These are phyloP conservation scores for Ctenopoma kingsleyae DNA, from an alignment of 2,797 vertebrate species.

Conservation along the genomic window DNA sequence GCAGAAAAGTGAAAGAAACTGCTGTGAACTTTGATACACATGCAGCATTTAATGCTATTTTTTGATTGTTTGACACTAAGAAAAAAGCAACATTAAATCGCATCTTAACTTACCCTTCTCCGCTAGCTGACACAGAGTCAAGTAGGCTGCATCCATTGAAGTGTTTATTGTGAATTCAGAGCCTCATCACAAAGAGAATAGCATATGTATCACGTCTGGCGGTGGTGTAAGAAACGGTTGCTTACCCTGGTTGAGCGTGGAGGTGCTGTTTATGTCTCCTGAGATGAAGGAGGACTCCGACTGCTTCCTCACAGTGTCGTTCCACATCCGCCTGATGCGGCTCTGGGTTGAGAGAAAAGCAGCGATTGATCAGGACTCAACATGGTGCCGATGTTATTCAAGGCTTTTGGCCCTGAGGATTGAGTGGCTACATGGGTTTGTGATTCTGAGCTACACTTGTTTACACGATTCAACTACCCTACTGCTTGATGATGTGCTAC, in stretches of 20 bases:
- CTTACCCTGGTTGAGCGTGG: slow-evolving; percentile 99
- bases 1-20: slow-evolving; percentile 16
- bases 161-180: slow-evolving; percentile 64
- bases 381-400: slow-evolving; percentile 45
- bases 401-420: slow-evolving; percentile 39
- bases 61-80: slow-evolving; percentile 41
- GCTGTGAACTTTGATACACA: slow-evolving; percentile 39
- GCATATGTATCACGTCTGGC: slow-evolving; percentile 44
- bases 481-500: slow-evolving; percentile 38
- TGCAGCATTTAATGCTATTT: slow-evolving; percentile 43
- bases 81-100: slow-evolving; percentile 49
- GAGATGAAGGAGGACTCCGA: slow-evolving; percentile 99
- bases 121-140: slow-evolving; percentile 36
- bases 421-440: slow-evolving; percentile 44
- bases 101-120: slow-evolving; percentile 37
- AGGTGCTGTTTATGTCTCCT: slow-evolving; percentile 99
- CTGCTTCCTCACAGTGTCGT: slow-evolving; percentile 99
- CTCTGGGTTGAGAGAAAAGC: slow-evolving; percentile 85
- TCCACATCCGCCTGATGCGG: slow-evolving; percentile 99
- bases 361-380: slow-evolving; percentile 69
- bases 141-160: slow-evolving; percentile 53
- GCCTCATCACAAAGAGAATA: slow-evolving; percentile 66
- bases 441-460: slow-evolving; percentile 36
- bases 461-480: slow-evolving; percentile 23
- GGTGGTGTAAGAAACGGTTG: slow-evolving; percentile 48